phyloP scores from a whole-genome alignment of 2,888 invertebrate genomes.

The Chrysopilus asiliformis region DNA sequence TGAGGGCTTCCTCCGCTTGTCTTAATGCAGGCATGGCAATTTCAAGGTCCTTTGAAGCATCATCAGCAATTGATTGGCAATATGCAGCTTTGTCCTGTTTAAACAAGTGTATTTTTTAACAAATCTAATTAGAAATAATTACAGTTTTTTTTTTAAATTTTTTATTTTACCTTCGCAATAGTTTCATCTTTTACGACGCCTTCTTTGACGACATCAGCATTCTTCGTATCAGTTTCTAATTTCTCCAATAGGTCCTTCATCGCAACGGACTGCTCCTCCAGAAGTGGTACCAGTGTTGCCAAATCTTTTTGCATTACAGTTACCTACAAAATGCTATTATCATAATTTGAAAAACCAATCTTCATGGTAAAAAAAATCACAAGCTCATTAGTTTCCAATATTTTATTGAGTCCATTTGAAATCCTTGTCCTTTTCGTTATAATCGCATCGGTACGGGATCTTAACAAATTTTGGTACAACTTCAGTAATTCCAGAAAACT shows the following conservation, averaged over 20 bases:
- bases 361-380: too few relatives aligned
- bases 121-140: too few relatives aligned
- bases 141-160: too few relatives aligned
- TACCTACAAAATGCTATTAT: conserved; percentile 43
- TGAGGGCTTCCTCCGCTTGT: conserved; percentile 70
- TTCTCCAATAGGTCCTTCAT: conserved; percentile 61
- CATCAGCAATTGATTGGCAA: conserved; percentile 71
- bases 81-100: conserved; percentile 73
- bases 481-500: conserved; percentile 78
- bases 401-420: conserved; percentile 52
- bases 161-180: conserved; percentile 57
- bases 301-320: conserved; percentile 76
- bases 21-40: conserved; percentile 77
- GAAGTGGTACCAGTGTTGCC: conserved; percentile 63
- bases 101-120: neutral
- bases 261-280: conserved; percentile 62
- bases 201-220: conserved; percentile 66
- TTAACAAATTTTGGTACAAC: conserved; percentile 57
- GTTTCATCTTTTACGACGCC: conserved; percentile 74
- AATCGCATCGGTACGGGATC: conserved; percentile 54
- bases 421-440: conserved; percentile 52
- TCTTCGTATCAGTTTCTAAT: conserved; percentile 64
- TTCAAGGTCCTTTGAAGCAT: conserved; percentile 67
- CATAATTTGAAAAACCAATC: too few relatives aligned
- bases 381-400: conserved; percentile 30